Base-by-base conservation (phyloP, 2,797 vertebrate genomes). In the Pterois miles region DNA sequence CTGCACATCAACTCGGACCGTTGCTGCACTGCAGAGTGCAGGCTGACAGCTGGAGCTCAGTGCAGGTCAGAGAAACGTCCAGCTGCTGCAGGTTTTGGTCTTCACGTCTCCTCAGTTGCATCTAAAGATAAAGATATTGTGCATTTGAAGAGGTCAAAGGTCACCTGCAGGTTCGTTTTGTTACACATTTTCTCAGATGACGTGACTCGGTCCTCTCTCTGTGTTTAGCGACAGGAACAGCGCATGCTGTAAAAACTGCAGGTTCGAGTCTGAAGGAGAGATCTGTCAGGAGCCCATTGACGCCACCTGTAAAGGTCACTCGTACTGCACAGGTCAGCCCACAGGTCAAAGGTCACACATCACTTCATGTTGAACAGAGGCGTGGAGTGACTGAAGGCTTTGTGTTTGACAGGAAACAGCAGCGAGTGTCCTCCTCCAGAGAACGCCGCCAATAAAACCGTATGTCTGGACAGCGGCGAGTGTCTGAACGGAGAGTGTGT, bases 201-300 rank as follows among this genome's bases (percentile, higher is more conserved):
- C 16, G 46, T 48, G 46, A 48, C 40, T 43, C 16, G 40, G 40
- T 48, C 46, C 3, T 43, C 54, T 72, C 57, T 8, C 11, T 81
- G 48, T 74, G 56, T 64, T 2, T 82, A 99, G 98, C 69, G 98
- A 99, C 86, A 95, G 97, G 82, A 99, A 99, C 94, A 98, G 97
- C 23, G 97, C 97, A 1, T 99, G 98, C 92, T 99, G 98, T 78
- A 97, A 94, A 76, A 86, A 92, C 71, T 99, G 98, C 91, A 92
- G 80, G 76, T 98, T 97, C 52, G 97, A 98, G 93, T 93, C 89
- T 0, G 88, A 90, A n/a, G 96, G 96, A 4, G 96, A 96, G 85
- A 95, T 96, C 78, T 99, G 98, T 85, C 98, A 99, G 84, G 98
- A 99, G 92, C 96, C 97, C 53, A 98, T 99, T 71, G 93, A 97